Base-by-base conservation (phyloP, 1,140 invertebrate species). In the Conopomorpha cramerella region DNA sequence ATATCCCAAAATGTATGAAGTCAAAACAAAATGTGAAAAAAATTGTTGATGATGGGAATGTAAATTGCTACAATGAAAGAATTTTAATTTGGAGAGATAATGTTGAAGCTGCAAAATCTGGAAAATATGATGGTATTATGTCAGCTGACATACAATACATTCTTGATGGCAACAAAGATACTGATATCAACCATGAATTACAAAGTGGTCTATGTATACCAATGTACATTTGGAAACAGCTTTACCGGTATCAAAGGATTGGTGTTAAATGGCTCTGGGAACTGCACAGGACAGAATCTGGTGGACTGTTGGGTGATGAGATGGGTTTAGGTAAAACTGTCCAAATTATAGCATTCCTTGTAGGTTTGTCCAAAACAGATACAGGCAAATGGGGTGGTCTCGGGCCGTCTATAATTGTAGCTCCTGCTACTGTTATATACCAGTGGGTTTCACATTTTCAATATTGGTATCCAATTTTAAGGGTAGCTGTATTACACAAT, bases 391-490 rank as follows among this genome's bases (percentile, higher is more conserved):
- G 68, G 67, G 55, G 80, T 46, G 91, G 91, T 32, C 79, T 96
- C 6, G 95, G 95, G 1, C 92, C 95, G 1, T 84, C 84, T 16
- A 79, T 98, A 18, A 87, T 98, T 44, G 83, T 98, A 13, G 92
- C 91, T 60, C 95, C 95, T 19, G 89, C 93, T 8, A 98, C 96
- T 17, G 86, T 98, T 8, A 89, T 98, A 76, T 90, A 96, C 71
- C 96, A 99, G 59, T 99, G 96, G 96, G 90, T 98, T 0, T 81
- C 84, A 50, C 94, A 98, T 79, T 95, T 97, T 63, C 93, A 96
- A 57, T 86, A 83, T 26, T 99, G 96, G 96, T 93, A 86, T 78
- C 95, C 96, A 17, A 81, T 83, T 29, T 83, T 95, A 43, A 73
- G 94, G 47, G 87, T 96, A 2, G 89, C 87, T 29, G 82, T 96